A percentile compares a stretch with the other conserved stretches of the same genome.
Evolutionary conservation across 1,140 invertebrate genomes (phyloP).

Genomic region (Papilio polyxenes): DNA sequence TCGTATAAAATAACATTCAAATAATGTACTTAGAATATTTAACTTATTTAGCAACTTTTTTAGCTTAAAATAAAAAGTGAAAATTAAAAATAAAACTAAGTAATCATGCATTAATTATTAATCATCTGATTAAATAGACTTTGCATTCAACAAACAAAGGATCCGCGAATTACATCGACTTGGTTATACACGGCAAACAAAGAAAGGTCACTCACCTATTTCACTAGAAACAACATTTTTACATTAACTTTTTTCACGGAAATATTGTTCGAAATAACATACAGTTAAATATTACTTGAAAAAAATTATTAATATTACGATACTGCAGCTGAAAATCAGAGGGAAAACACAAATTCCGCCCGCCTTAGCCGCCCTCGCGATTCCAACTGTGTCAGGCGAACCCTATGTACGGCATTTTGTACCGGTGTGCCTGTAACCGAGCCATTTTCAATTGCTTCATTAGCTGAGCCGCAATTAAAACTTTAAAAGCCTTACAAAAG

Average conservation of each 20-base stretch:
- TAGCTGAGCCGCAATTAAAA: constrained; percentile 15
- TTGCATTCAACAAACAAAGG: constrained; percentile 16
- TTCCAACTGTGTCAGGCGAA: constrained; percentile 21
- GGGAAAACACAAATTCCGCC: constrained; percentile 2
- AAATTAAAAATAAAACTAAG: not conserved
- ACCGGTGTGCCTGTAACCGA: not conserved
- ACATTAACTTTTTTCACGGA: not conserved
- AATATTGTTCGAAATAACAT: constrained; percentile 20
- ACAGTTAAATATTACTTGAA: not conserved
- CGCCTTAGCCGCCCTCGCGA: constrained; percentile 25
- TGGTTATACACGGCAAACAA: constrained; percentile 45
- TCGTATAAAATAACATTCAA: too few species aligned
- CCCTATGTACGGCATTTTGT: constrained; percentile 3
- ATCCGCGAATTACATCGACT: constrained; percentile 36
- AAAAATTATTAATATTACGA: not conserved
- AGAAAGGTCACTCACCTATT: constrained; percentile 53
- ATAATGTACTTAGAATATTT: too few species aligned
- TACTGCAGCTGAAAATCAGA: not conserved
- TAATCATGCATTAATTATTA: not conserved
- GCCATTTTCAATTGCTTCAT: constrained; percentile 27
- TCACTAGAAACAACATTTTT: constrained; percentile 17
- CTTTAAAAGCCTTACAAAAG: not conserved
- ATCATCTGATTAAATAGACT: not conserved
- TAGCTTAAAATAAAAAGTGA: too few species aligned
- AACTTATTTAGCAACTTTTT: too few species aligned